Evolutionary conservation across 2,113 vertebrate genomes (phyloP).

Genomic region (Rhynchopsitta pachyrhyncha): DNA sequence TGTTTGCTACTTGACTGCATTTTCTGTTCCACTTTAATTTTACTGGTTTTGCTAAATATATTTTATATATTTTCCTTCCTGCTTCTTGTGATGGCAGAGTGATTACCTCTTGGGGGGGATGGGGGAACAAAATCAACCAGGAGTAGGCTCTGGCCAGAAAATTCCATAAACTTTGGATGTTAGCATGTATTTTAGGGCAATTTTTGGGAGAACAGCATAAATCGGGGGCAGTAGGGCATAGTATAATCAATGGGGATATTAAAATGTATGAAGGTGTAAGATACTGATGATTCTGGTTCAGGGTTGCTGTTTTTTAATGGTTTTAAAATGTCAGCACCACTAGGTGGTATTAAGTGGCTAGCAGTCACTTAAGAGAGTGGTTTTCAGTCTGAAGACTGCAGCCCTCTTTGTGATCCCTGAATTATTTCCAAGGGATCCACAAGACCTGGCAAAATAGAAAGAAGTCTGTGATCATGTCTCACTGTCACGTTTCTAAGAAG

Average conservation of each 20-base stretch:
- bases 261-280: not conserved
- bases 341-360: not conserved
- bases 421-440: not conserved
- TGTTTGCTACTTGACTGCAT: slow-evolving; percentile 61
- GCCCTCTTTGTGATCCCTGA: not conserved
- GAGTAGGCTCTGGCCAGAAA: not conserved
- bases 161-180: not conserved
- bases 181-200: not conserved
- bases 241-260: not conserved
- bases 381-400: not conserved
- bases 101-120: not conserved
- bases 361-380: not conserved
- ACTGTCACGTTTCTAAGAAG: not conserved
- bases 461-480: not conserved
- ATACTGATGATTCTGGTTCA: not conserved
- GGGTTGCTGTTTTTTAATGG: not conserved
- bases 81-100: slow-evolving; percentile 59
- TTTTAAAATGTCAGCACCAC: not conserved
- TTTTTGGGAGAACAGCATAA: not conserved
- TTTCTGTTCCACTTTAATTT: slow-evolving; percentile 58
- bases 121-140: not conserved
- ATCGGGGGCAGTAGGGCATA: not conserved
- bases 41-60: slow-evolving; percentile 68
- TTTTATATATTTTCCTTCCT: slow-evolving; percentile 64
- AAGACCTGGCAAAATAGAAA: not conserved